phyloP scores from a whole-genome alignment of 2,888 invertebrate genomes.

The Melinaea menophilus region DNA sequence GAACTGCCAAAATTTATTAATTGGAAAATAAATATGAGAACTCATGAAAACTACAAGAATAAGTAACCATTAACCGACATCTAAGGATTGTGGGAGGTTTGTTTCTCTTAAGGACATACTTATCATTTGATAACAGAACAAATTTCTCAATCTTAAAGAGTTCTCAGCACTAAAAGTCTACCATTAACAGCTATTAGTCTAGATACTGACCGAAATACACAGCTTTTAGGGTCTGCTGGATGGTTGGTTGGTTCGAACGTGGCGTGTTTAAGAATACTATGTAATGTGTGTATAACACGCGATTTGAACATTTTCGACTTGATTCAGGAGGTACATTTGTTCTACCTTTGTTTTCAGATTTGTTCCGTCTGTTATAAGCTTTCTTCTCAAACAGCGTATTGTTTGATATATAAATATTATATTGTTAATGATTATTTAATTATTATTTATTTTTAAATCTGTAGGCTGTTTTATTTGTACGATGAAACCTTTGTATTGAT shows the following conservation, averaged over 20 bases:
- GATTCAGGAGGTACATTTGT: conserved; percentile 28
- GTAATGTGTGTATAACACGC: conserved; percentile 36
- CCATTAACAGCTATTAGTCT: no score
- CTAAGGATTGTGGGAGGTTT: no score
- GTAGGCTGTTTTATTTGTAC: no score
- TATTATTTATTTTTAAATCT: background rate
- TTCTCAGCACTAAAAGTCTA: no score
- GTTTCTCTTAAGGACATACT: background rate
- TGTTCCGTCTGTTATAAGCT: conserved; percentile 30
- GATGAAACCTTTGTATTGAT: no score
- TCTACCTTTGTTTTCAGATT: conserved; percentile 35
- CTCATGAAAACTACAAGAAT: background rate
- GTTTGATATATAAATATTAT: background rate
- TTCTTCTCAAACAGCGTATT: background rate
- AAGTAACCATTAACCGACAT: no score
- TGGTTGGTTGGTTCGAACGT: conserved; percentile 17
- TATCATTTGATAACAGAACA: background rate
- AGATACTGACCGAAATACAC: conserved; percentile 10
- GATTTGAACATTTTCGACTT: conserved; percentile 39
- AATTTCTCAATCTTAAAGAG: no score
- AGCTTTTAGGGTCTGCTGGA: conserved; percentile 11
- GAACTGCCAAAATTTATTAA: no score
- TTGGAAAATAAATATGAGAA: no score
- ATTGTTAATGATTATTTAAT: background rate
- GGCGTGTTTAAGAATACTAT: conserved; percentile 29